Base-by-base conservation (phyloP, 2,113 vertebrate species). In the Forbesichthys agassizii region DNA sequence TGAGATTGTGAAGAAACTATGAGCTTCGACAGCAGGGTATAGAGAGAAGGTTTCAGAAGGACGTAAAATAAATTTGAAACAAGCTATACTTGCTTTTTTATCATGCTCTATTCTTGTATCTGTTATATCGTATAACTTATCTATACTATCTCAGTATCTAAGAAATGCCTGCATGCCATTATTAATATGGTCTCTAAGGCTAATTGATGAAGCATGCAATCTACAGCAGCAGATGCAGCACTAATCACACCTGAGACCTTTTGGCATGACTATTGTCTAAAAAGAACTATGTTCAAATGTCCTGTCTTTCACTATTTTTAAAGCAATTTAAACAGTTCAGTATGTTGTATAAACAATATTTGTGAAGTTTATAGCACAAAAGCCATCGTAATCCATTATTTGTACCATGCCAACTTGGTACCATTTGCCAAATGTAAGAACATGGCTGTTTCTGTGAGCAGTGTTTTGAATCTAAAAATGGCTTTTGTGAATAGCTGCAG, bases 181-280 rank as follows among this genome's bases (percentile, higher is more conserved):
- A 33, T 48, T 8, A 12, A 60, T 51, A 3, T 18, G 4, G 36
- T 62, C 42, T 68, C 11, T 42, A 42, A 42, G 36, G 36, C 36
- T 42, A 42, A 7, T 42, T 42, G 36, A 42, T 42, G 36, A 6
- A 42, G 36, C 61, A 48, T 51, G 67, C 68, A 85, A 86, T 88
- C 84, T 81, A 85, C 87, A 87, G 88, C 71, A 61, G 27, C 27
- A 27, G 27, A 27, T 27, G 27, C 2, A 27, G 63, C 76, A 67
- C 78, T 82, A 82, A 86, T 86, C 81, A 83, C 7, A 42, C 36
- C 69, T 68, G 56, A 64, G 80, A 82, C 84, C 74, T 84, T 73
- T 85, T 83, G 85, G 78, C 84, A 79, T 48, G 58, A 77, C 89
- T 83, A 87, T 85, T 89, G 63, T 66, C 69, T 64, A 51, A 59